These are phyloP conservation scores for Thumatha senex DNA, from an alignment of 2,888 invertebrate species.

Conservation along the genomic window DNA sequence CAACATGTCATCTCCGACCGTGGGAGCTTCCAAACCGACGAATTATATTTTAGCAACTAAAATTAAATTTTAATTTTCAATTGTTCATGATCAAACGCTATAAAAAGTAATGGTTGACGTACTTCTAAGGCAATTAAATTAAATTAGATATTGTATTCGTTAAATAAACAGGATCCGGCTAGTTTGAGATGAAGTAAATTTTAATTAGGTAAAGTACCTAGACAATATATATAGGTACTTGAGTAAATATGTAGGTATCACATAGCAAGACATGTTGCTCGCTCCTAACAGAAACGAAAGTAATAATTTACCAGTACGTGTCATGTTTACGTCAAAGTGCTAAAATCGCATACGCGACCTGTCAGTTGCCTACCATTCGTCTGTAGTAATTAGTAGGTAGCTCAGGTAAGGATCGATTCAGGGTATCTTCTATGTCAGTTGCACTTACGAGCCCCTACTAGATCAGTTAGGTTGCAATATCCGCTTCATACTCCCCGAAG, in stretches of 20 bases:
- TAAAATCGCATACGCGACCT: too few relatives aligned
- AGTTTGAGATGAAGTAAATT: constrained; percentile 1
- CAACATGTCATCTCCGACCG: constrained; percentile 76
- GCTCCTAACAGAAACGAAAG: too few relatives aligned
- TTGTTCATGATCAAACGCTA: constrained; percentile 49
- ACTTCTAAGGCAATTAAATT: constrained; percentile 10
- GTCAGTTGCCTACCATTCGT: too few relatives aligned
- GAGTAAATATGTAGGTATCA: neutral
- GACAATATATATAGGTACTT: neutral
- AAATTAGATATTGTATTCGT: constrained; percentile 14
- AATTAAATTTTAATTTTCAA: constrained; percentile 50
- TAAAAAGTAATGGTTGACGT: constrained; percentile 23
- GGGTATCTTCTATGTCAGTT: too few relatives aligned
- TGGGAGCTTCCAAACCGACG: constrained; percentile 60
- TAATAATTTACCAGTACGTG: too few relatives aligned
- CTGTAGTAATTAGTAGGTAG: too few relatives aligned
- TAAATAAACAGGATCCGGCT: constrained; percentile 5
- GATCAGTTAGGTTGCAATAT: too few relatives aligned
- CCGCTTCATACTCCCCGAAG: too few relatives aligned
- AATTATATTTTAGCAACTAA: constrained; percentile 56
- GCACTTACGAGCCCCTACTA: too few relatives aligned
- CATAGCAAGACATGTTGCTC: too few relatives aligned
- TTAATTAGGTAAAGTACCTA: constrained; percentile 2
- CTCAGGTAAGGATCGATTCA: too few relatives aligned
- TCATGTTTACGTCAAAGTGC: too few relatives aligned